Conservation (phyloP, 2,888 invertebrate species). For the Drosophila lutescens region DNA sequence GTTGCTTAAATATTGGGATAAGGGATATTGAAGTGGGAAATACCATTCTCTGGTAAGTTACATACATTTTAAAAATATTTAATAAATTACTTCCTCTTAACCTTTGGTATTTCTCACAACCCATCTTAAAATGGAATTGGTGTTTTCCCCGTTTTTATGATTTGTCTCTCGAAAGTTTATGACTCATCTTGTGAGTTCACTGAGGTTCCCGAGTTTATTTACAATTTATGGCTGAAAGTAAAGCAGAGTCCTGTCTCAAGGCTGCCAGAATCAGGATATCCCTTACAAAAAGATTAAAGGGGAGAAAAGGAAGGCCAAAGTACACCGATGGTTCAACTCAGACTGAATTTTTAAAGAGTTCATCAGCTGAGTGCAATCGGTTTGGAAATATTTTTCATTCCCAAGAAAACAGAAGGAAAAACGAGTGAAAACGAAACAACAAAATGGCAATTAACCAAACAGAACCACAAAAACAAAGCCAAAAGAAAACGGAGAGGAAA, state of each 20-base stretch:
- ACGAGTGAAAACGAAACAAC: not conserved
- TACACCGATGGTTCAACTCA: not conserved
- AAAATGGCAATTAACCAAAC: conserved; percentile 18
- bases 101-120: not conserved
- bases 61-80: not conserved
- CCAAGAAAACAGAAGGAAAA: not conserved
- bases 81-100: not conserved
- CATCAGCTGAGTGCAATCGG: conserved; percentile 15
- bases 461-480: conserved; percentile 10
- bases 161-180: conserved; percentile 34
- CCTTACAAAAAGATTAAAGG: not conserved
- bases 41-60: not conserved
- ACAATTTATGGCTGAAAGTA: conserved; percentile 31
- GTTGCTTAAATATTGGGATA: conserved; percentile 8
- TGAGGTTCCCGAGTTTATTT: conserved; percentile 18
- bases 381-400: not conserved
- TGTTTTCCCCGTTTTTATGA: conserved; percentile 25
- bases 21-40: no score
- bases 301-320: not conserved
- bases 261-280: conserved; percentile 1
- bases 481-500: not conserved
- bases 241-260: conserved; percentile 14
- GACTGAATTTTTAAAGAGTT: conserved; percentile 19
- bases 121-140: conserved; percentile 17
- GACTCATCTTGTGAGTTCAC: conserved; percentile 32